Evolutionary conservation across 1,140 invertebrate genomes (phyloP), one percentile per base, ranked within the genome.

Genomic region (Drosophila truncata): DNA sequence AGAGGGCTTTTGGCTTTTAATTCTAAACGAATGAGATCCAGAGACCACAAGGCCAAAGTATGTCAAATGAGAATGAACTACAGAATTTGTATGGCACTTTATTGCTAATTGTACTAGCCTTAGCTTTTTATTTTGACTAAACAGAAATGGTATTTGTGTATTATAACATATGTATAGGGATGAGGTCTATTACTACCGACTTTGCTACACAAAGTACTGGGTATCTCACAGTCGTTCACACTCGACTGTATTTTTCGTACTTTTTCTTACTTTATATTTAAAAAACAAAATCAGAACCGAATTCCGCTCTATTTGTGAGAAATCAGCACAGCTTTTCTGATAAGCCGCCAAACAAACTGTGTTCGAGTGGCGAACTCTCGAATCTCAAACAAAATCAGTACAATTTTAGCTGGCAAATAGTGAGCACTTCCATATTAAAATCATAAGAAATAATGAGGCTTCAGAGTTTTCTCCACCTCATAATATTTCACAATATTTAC

Each of bases 331-430:
- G 58, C 54, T 59, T 35, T 55, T 67, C 60, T 83, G 83, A 87
- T 88, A 87, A 88, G 84, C 42, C 60, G 44, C 35, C 54, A 67
- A 70, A 55, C 37, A 18, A 39, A 72, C 13, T 2, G 25, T n/a
- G 44, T 25, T 33, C 7, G 23, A 54, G 42, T 8, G 6, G 52
- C 29, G 4, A 50, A 33, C 41, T 39, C 14, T 44, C 31, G 9
- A 41, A 61, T 37, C 46, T 61, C 49, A 62, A 29, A 57, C 70
- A 67, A 59, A 39, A 65, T 83, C 70, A 87, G 83, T 87, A 64
- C 2, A 63, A 66, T 67, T 84, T 78, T 62, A 88, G 72, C 72
- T 64, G 62, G 72, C 74, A 59, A 41, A 62, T 87, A 37, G 81
- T 67, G 20, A 84, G 39, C 60, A 76, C 37, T 16, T 49, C 18